A percentile compares a stretch with the other conserved stretches of the same genome.
phyloP scores from a whole-genome alignment of 2,113 vertebrate genomes.

The Indicator maculatus region DNA sequence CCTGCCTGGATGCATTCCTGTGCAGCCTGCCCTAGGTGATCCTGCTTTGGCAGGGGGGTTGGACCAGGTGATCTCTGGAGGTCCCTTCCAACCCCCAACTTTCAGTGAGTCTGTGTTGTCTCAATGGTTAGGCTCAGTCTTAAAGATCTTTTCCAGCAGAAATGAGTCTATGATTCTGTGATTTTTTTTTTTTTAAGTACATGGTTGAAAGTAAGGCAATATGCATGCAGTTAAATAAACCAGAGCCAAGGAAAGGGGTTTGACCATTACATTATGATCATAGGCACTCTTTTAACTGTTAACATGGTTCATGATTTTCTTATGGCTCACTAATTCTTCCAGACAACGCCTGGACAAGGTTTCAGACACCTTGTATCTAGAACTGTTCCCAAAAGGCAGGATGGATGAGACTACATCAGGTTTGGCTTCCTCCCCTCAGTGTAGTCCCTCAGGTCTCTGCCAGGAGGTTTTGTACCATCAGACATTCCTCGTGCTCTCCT shows the following conservation, averaged over 20 bases:
- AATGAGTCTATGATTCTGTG: no score
- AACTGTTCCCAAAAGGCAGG: neutral
- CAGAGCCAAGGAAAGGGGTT: neutral
- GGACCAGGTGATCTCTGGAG: no score
- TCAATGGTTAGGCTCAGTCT: no score
- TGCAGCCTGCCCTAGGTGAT: no score
- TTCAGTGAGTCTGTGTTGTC: no score
- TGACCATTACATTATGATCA: neutral
- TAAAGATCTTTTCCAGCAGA: no score
- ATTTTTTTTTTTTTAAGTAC: neutral
- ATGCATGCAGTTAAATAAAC: neutral
- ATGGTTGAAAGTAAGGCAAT: accelerated
- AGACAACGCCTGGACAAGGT: neutral
- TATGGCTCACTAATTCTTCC: neutral
- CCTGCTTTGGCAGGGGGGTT: no score
- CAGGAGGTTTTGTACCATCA: neutral
- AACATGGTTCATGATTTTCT: neutral
- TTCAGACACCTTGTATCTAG: neutral
- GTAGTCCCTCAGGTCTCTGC: neutral
- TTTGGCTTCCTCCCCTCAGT: neutral
- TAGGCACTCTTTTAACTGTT: neutral
- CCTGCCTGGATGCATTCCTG: no score
- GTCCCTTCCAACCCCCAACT: no score
- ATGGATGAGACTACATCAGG: neutral
- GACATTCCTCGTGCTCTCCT: neutral